Conservation (phyloP, 2,888 invertebrate genomes). For the Metalampra italica region DNA sequence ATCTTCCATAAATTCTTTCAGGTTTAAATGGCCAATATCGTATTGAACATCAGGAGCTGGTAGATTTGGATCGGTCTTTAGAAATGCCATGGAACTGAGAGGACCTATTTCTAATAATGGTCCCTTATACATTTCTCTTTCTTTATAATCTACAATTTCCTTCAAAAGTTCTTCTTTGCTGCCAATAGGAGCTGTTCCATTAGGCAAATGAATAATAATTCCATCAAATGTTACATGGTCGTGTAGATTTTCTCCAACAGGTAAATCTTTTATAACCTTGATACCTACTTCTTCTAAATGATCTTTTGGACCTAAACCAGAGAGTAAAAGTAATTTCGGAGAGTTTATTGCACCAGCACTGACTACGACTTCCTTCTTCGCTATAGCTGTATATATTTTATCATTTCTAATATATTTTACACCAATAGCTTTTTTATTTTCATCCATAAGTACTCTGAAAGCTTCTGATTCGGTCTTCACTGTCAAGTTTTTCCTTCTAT, state of each 20-base stretch:
- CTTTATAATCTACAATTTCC: constrained; percentile 50
- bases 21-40: constrained; percentile 68
- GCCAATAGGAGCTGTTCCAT: constrained; percentile 64
- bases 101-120: constrained; percentile 76
- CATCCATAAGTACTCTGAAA: constrained; percentile 74
- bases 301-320: constrained; percentile 53
- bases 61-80: constrained; percentile 65
- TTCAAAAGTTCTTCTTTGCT: constrained; percentile 47
- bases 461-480: constrained; percentile 74
- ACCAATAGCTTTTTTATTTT: constrained; percentile 46
- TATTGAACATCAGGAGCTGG: constrained; percentile 80
- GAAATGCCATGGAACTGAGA: constrained; percentile 75
- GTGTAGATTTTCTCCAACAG: constrained; percentile 59
- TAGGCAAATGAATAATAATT: constrained; percentile 70
- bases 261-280: constrained; percentile 39
- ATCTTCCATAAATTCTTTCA: constrained; percentile 72
- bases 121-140: constrained; percentile 44
- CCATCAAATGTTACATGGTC: constrained; percentile 63
- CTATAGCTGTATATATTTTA: constrained; percentile 32
- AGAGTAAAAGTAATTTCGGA: constrained; percentile 55
- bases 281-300: constrained; percentile 42
- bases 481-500: constrained; percentile 66
- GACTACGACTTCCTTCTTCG: constrained; percentile 53
- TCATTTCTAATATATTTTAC: constrained; percentile 38
- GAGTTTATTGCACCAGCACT: constrained; percentile 50